Conservation (phyloP, 2,113 vertebrate species). For the Chrysemys picta region DNA sequence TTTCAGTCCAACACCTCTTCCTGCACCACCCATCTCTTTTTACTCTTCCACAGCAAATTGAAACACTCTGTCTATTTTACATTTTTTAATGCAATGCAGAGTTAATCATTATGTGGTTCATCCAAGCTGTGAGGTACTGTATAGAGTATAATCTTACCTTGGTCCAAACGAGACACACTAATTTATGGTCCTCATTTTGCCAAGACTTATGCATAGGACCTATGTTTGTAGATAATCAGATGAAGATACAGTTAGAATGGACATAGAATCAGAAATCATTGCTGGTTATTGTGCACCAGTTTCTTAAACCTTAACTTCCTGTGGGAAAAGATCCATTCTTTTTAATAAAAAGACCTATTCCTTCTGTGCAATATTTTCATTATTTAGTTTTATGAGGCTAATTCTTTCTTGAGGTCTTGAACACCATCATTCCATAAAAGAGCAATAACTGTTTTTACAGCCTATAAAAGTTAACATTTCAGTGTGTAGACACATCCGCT, state of each 20-base stretch:
- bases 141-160: neutral
- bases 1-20: accelerated
- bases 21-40: neutral
- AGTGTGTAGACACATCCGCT: neutral
- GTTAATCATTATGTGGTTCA: neutral
- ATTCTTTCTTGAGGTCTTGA: neutral
- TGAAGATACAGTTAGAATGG: neutral
- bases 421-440: neutral
- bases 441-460: conserved; percentile 24
- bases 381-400: neutral
- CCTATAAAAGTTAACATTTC: conserved; percentile 19
- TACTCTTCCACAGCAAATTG: neutral
- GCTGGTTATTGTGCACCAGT: accelerated
- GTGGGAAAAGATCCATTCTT: neutral
- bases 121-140: neutral
- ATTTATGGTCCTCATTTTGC: neutral
- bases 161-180: neutral
- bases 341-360: neutral
- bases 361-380: neutral
- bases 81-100: neutral
- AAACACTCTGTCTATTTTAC: neutral
- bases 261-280: accelerated
- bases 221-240: neutral
- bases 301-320: neutral
- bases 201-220: neutral